phyloP scores from a whole-genome alignment of 1,140 invertebrate genomes.

The Lepidotrigona ventralis region DNA sequence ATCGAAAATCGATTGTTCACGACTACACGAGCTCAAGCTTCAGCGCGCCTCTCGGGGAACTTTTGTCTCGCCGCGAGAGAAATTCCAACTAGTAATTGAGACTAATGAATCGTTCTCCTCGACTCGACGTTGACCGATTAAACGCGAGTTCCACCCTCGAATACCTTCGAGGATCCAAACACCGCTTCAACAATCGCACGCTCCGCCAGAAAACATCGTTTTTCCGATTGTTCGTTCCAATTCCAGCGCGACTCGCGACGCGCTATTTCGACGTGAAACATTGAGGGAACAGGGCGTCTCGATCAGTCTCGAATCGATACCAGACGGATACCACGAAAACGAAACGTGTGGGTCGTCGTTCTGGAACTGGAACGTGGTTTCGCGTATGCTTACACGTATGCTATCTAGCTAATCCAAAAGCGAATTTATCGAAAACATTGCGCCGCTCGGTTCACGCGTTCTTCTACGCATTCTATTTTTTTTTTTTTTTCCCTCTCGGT shows the following conservation, averaged over 20 bases:
- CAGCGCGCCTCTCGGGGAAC: not conserved
- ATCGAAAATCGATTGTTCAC: constrained; percentile 14
- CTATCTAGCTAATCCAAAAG: constrained; percentile 9
- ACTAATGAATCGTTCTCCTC: constrained; percentile 27
- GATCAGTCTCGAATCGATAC: not conserved
- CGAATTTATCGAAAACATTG: constrained; percentile 7
- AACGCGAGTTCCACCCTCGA: not conserved
- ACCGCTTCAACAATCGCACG: not conserved
- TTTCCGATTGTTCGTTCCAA: constrained; percentile 29
- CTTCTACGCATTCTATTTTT: not conserved
- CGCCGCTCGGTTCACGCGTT: not conserved
- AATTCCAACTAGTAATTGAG: constrained; percentile 43
- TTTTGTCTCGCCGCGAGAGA: not conserved
- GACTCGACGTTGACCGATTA: not conserved
- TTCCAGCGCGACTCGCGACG: constrained; percentile 3
- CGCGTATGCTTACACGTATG: constrained; percentile 2
- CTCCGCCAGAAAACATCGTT: constrained; percentile 14
- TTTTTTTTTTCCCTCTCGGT: no score
- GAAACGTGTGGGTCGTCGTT: not conserved
- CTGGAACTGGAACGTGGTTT: constrained; percentile 19
- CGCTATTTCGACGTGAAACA: not conserved
- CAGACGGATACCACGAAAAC: not conserved
- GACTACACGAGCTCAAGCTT: constrained; percentile 6
- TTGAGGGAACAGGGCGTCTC: not conserved
- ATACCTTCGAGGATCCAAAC: not conserved